These are phyloP conservation scores for Falcunculus frontatus DNA, from an alignment of 2,113 vertebrate species.

Conservation along the genomic window DNA sequence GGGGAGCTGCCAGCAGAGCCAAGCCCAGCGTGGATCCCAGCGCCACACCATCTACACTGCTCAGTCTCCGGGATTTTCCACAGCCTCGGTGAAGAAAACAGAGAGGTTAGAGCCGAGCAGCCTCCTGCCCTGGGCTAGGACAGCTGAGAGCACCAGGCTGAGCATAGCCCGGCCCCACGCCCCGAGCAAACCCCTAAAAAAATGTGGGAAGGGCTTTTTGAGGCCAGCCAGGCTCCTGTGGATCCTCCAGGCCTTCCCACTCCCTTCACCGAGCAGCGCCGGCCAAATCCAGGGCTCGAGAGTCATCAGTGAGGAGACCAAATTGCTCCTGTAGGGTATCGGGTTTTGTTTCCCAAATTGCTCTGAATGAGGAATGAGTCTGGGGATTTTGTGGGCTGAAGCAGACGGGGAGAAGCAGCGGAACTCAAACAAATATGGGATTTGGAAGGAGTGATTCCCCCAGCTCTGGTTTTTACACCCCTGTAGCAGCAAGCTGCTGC, in stretches of 20 bases:
- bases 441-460: not conserved
- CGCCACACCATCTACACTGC: conserved; percentile 54
- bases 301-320: not conserved
- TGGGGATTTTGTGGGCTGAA: conserved; percentile 10
- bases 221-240: not conserved
- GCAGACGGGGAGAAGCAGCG: not conserved
- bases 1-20: conserved; percentile 60
- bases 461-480: not conserved
- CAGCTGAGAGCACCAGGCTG: not conserved
- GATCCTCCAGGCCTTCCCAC: not conserved
- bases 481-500: not conserved
- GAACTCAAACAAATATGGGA: not conserved
- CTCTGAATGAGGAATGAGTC: not conserved
- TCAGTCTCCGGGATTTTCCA: conserved; percentile 66
- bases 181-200: not conserved
- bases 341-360: not conserved
- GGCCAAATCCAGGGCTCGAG: accelerated
- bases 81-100: conserved; percentile 67
- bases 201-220: accelerated
- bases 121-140: not conserved
- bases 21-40: conserved; percentile 48
- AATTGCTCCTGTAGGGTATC: accelerated
- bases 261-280: accelerated
- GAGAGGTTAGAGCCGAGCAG: not conserved
- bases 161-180: not conserved